Percentiles rank a stretch among this genome's conserved stretches.
These are phyloP conservation scores for Cassiopea xamachana DNA, from an alignment of 30 jellyfish, hydroid and myxozoan genomes.

Conservation along the genomic window DNA sequence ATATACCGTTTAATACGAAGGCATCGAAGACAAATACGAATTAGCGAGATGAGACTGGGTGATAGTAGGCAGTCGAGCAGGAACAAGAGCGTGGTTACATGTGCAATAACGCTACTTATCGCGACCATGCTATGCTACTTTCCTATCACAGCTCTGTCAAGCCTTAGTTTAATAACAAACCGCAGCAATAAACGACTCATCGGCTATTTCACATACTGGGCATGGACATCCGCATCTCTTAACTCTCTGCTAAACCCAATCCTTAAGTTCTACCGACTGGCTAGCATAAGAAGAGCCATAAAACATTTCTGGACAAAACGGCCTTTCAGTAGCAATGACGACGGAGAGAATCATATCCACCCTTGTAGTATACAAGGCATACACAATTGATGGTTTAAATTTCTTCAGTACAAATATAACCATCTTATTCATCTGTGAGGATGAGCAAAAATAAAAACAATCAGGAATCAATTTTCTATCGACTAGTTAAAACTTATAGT, in stretches of 20 bases:
- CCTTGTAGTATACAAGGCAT: too few species aligned
- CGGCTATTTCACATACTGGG: slow-evolving; percentile 65
- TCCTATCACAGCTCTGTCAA: slow-evolving; percentile 12
- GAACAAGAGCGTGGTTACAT: slow-evolving; percentile 21
- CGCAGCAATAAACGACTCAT: slow-evolving; percentile 33
- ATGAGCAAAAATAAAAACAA: too few species aligned
- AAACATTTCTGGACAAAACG: slow-evolving; percentile 17
- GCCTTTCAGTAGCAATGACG: neutral
- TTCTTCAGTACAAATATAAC: too few species aligned
- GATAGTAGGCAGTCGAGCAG: neutral
- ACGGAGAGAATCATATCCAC: neutral
- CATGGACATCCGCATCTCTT: slow-evolving; percentile 44
- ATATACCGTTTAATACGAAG: slow-evolving; percentile 32
- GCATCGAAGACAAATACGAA: slow-evolving; percentile 45
- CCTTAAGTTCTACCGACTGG: slow-evolving; percentile 43
- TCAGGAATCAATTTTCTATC: too few species aligned
- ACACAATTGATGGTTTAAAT: too few species aligned
- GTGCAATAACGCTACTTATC: slow-evolving; percentile 25
- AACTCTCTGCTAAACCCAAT: slow-evolving; percentile 54
- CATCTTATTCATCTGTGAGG: too few species aligned
- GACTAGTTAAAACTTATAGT: too few species aligned
- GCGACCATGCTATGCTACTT: slow-evolving; percentile 35
- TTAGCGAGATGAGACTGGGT: slow-evolving; percentile 1
- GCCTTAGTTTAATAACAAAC: slow-evolving; percentile 21
- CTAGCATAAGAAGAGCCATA: slow-evolving; percentile 27